These are phyloP conservation scores for Chelon auratus DNA, from an alignment of 2,797 vertebrate genomes.

Conservation along the genomic window DNA sequence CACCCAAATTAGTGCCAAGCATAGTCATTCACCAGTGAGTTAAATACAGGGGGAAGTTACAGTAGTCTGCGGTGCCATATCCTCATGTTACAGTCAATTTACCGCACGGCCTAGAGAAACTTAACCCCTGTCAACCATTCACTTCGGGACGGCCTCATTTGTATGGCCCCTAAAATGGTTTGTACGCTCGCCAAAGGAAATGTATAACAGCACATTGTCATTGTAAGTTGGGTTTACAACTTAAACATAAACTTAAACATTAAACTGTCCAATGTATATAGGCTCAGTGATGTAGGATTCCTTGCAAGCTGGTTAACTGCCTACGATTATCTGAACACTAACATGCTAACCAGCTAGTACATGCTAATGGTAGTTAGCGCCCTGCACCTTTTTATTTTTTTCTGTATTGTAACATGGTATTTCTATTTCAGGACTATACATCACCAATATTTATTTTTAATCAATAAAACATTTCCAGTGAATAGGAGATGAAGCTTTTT, in stretches of 20 bases:
- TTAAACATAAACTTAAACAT: too few species aligned
- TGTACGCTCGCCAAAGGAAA: conserved; percentile 15
- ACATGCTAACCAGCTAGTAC: neutral
- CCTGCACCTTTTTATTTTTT: too few species aligned
- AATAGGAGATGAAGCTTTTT: neutral
- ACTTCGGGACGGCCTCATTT: conserved; percentile 9
- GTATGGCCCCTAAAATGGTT: neutral
- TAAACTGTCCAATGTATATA: neutral
- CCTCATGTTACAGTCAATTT: conserved; percentile 65
- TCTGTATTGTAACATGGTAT: neutral
- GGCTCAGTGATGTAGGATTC: neutral
- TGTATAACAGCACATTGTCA: neutral
- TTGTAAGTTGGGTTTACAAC: neutral
- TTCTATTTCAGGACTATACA: neutral
- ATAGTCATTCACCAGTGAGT: conserved; percentile 52
- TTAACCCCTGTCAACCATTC: conserved; percentile 48
- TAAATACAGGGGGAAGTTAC: conserved; percentile 60
- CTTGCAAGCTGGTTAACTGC: neutral
- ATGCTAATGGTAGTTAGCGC: too few species aligned
- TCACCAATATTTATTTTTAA: neutral
- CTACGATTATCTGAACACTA: neutral
- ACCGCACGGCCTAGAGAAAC: conserved; percentile 36
- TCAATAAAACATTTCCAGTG: neutral
- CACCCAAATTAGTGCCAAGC: conserved; percentile 62
- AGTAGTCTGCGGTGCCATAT: conserved; percentile 39